Evolutionary conservation across 2,797 vertebrate species (phyloP), one percentile per base, ranked within the genome.

Genomic region (Clamator glandarius): DNA sequence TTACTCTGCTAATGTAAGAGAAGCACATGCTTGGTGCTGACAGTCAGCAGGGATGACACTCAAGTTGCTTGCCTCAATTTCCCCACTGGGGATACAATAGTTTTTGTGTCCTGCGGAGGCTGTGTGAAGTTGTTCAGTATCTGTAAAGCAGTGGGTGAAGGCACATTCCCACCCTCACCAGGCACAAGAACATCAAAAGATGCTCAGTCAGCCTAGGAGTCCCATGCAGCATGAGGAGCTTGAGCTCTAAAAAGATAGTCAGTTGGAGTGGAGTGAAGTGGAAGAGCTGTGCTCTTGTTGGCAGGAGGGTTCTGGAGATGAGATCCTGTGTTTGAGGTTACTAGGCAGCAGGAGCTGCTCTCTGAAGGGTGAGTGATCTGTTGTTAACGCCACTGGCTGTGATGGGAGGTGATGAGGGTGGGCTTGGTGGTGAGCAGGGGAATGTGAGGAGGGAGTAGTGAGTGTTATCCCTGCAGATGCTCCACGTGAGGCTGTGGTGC

Each of bases 11-110:
- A 2, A 11, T 21, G 20, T 41, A 11, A 85, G 66, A 52, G 28
- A 52, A 39, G 55, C 82, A 51, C 15, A 67, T 50, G 16, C 74
- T 61, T 78, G 80, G 28, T 64, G 80, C 73, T 91, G 85, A 36
- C 72, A 76, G 74, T 59, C 74, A 79, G 75, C 33, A 41, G 42
- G 39, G 15, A 9, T 50, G 54, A 46, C 14, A 61, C 57, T 89
- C 52, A 70, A 87, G n/a, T 63, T 89, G 31, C 68, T 87, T 82
- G 51, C 63, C 63, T 87, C 6, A 4, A 15, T 81, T 92, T 92
- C 61, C 50, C 50, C 13, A 11, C 0, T 57, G 64, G 23, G n/a
- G 9, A 26, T 51, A 29, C 0, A 0, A 67, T 17, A 63, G 6
- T 57, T 87, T 67, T 51, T 73, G 24, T 80, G 50, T 50, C 41